Base-by-base conservation (phyloP, 2,797 vertebrate species). In the Cossypha polioptera region DNA sequence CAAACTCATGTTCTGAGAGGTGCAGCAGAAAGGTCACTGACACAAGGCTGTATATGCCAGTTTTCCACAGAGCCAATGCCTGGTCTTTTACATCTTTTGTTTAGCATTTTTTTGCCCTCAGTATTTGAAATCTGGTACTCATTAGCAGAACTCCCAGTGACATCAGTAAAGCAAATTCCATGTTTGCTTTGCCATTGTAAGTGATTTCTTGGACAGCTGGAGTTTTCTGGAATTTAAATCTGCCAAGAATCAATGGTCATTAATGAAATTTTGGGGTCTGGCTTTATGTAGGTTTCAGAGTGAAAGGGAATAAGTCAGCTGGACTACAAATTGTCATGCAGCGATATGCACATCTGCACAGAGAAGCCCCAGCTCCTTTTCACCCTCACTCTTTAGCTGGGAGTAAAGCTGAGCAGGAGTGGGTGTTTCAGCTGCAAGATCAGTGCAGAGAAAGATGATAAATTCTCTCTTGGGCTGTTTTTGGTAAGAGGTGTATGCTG, bases 51-150 rank as follows among this genome's bases (percentile, higher is more conserved):
- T 16, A 10, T 84, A 17, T 58, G 31, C 24, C 35, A 43, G 10
- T 76, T 81, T 90, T 78, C 20, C 38, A 45, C 24, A 57, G 13
- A 80, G 20, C 5, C 20, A 80, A 13, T 66, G 47, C 28, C 35
- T n/a, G 31, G 17, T 47, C 55, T 80, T 90, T 51, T 21, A 25
- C 5, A 13, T 68, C 12, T 79, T 51, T 13, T 59, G 5, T 59
- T 69, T 10, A 28, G n/a, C 1, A 3, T 3, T 7, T 29, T 26
- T 5, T 15, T 1, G 2, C 2, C 2, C 9, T 29, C 7, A 43
- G 11, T 35, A 53, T 63, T 62, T 85, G 55, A 73, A 93, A 79
- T 67, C 18, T 71, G 48, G 16, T 75, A 67, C 28, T 59, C 16
- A 13, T 24, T 67, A 71, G 13, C 29, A 80, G 40, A 85, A 43